Conservation (phyloP, 92 coral and sea anemone genomes). For the Parazoanthus swiftii region DNA sequence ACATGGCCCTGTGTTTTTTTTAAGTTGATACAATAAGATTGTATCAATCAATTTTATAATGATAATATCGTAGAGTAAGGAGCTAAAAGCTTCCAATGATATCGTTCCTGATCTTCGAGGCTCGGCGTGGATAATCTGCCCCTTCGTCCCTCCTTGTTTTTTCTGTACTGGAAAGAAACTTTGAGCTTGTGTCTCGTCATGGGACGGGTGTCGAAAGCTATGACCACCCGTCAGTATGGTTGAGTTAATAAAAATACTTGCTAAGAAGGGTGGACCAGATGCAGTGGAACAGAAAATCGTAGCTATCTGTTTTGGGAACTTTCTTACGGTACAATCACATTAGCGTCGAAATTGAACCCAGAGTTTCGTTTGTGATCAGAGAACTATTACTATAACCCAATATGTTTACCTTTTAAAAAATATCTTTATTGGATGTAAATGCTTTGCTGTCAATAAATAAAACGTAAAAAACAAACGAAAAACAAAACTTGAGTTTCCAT, state of each 20-base stretch:
- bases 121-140: constrained; percentile 6
- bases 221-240: background rate
- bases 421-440: background rate
- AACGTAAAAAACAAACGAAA: background rate
- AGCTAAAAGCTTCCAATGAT: constrained; percentile 4
- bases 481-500: too few relatives aligned
- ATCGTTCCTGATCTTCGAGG: background rate
- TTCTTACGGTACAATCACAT: background rate
- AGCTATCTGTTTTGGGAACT: background rate
- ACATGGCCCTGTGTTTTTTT: background rate
- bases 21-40: background rate
- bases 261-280: background rate
- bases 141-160: background rate
- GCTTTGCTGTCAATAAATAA: background rate
- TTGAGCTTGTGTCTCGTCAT: background rate
- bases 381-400: background rate
- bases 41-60: background rate
- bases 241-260: background rate
- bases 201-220: background rate
- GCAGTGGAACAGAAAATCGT: too few relatives aligned
- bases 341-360: background rate
- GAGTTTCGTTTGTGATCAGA: background rate
- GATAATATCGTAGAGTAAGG: background rate
- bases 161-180: background rate
- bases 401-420: too few relatives aligned